These are phyloP conservation scores for Tetragnatha versicolor DNA, from an alignment of 1,140 invertebrate species.

Conservation along the genomic window DNA sequence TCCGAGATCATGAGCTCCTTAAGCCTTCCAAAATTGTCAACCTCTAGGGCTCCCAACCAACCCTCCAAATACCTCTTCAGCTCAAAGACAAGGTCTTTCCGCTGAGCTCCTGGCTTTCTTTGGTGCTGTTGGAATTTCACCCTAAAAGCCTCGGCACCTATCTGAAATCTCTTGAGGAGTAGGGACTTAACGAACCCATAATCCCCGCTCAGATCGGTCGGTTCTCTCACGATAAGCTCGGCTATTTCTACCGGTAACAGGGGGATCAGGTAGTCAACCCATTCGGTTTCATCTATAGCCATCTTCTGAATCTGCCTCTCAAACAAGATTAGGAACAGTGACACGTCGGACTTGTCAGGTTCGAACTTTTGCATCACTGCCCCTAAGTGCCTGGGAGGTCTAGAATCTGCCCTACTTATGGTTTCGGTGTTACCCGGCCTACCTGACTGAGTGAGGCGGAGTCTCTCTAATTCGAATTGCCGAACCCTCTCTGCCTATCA, in stretches of 20 bases:
- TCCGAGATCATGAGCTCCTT: background rate
- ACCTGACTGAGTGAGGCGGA: too few relatives aligned
- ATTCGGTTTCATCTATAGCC: background rate
- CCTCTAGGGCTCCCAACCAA: background rate
- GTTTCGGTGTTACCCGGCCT: too few relatives aligned
- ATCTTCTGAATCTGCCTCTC: background rate
- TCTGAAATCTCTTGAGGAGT: background rate
- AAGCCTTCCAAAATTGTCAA: background rate
- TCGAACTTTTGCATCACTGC: too few relatives aligned
- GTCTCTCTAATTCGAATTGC: too few relatives aligned
- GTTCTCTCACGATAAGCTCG: background rate
- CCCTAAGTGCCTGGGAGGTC: too few relatives aligned
- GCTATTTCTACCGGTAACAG: background rate
- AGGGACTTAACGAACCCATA: background rate
- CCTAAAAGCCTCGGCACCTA: background rate
- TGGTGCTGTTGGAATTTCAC: background rate
- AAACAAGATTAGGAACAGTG: background rate
- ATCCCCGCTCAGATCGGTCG: background rate
- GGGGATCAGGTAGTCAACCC: background rate
- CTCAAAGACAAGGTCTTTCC: background rate
- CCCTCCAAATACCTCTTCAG: background rate
- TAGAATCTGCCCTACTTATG: too few relatives aligned
- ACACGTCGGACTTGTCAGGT: too few relatives aligned
- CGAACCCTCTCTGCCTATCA: too few relatives aligned
- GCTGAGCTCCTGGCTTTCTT: background rate